Base-by-base conservation (phyloP, 2,113 vertebrate genomes). In the Calidris pugnax region DNA sequence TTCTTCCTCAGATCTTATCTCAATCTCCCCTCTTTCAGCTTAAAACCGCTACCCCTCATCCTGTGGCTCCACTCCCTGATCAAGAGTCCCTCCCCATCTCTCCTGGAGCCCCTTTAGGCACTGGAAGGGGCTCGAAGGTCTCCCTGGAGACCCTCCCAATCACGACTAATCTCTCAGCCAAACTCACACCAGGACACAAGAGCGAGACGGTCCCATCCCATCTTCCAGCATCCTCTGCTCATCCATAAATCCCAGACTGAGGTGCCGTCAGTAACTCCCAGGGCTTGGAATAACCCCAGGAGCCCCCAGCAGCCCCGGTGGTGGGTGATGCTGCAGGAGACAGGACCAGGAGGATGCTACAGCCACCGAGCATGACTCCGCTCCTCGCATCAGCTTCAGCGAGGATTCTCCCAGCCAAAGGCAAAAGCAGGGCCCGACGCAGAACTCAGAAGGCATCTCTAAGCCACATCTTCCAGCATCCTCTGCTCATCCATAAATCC, bases 201-300 rank as follows among this genome's bases (percentile, higher is more conserved):
- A 1, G 9, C 0, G 0, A 39, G 45, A 28, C 0, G 0, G 13
- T 60, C 19, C 9, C 2, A 0, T 45, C 45, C 33, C 43, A 41
- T 10, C 71, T 57, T 18, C n/a, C n/a, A 1, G 53, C 75, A 67
- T 14, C 55, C 60, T 74, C 60, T 30, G 8, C 74, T 39, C 50
- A 8, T 8, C 68, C 77, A 2, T 2, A 45, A 56, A 45, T 9
- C 66, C 28, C 72, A 27, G 27, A 28, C 9, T 11, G 32, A 10
- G 1, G 7, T 14, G 28, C 41, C 9, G 1, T 19, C 45, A 27
- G 0, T 2, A n/a, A 17, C 15, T 69, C 63, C 73, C 64, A 64
- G 48, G 35, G 33, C 64, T 60, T 0, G 4, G 66, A 59, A 39
- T 9, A 69, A 23, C 33, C 39, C 6, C 14, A 45, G 24, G 43